Percentiles rank a stretch among this genome's conserved stretches.
These are phyloP conservation scores for Polyploca ridens DNA, from an alignment of 2,888 invertebrate species.

Conservation along the genomic window DNA sequence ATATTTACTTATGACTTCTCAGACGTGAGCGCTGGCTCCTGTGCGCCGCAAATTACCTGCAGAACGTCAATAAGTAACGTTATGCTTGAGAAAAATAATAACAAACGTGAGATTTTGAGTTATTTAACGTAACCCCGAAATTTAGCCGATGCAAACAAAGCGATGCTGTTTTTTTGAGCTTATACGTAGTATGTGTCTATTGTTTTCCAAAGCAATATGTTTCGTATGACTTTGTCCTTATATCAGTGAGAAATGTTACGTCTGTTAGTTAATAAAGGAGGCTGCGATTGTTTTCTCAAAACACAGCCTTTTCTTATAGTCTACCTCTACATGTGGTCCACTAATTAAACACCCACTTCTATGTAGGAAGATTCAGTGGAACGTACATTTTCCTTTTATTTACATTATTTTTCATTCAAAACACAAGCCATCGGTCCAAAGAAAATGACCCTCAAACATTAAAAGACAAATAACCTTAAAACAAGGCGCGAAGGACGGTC, in stretches of 20 bases:
- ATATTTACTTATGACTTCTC: not conserved
- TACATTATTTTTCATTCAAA: not conserved
- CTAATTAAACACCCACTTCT: no score
- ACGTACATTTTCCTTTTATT: no score
- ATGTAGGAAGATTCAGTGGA: no score
- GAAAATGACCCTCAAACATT: conserved; percentile 13
- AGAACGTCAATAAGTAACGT: not conserved
- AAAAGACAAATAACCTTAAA: conserved; percentile 13
- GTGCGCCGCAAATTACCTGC: not conserved
- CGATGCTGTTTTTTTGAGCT: not conserved
- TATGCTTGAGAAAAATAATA: not conserved
- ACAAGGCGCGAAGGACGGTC: conserved; percentile 41
- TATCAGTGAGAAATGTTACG: no score
- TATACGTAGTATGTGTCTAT: no score
- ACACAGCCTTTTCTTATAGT: no score
- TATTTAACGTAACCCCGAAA: not conserved
- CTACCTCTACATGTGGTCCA: no score
- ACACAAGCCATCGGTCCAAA: not conserved
- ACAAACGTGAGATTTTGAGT: not conserved
- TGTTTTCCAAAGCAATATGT: no score
- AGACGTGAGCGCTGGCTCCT: not conserved
- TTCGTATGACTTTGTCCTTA: no score
- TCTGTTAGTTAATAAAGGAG: no score
- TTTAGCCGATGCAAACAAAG: not conserved
- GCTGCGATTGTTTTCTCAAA: no score